Evolutionary conservation across 2,888 invertebrate species (phyloP).

Genomic region (Sthenelais limicola): DNA sequence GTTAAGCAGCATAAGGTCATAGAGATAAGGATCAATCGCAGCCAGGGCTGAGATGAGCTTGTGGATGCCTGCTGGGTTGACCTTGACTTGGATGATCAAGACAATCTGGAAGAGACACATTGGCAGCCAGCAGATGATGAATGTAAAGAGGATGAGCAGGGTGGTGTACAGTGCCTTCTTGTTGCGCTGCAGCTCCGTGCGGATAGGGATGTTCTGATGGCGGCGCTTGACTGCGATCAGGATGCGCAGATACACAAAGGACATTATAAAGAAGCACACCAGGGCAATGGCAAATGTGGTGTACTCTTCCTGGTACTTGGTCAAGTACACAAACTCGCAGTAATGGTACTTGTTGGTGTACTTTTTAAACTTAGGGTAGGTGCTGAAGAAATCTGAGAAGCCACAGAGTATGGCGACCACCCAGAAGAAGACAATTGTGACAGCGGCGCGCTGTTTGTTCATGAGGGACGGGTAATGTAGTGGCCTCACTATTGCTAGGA

Average conservation of each 20-base stretch:
- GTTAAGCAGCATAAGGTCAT: constrained; percentile 49
- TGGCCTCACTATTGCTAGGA: constrained; percentile 51
- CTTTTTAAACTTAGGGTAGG: constrained; percentile 38
- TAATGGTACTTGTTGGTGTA: constrained; percentile 51
- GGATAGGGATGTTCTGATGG: constrained; percentile 7
- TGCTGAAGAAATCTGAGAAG: constrained; percentile 52
- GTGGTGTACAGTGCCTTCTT: constrained; percentile 50
- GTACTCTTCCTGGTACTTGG: constrained; percentile 60
- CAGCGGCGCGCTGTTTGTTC: constrained; percentile 42
- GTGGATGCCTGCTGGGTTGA: constrained; percentile 15
- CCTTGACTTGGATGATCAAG: constrained; percentile 45
- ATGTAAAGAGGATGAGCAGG: constrained; percentile 51
- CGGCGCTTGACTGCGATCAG: constrained; percentile 54
- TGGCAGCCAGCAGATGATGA: constrained; percentile 52
- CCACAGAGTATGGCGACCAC: constrained; percentile 48
- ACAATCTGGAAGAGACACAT: constrained; percentile 46
- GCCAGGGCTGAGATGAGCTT: constrained; percentile 24
- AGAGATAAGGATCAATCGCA: constrained; percentile 45
- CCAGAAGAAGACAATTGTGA: constrained; percentile 49
- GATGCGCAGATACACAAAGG: constrained; percentile 59
- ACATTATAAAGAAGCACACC: constrained; percentile 56
- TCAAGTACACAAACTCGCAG: constrained; percentile 60
- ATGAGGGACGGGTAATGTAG: constrained; percentile 49
- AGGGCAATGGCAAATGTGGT: constrained; percentile 57
- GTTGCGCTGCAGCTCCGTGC: constrained; percentile 38